Evolutionary conservation across 2,113 vertebrate species (phyloP), one percentile per base, ranked within the genome.

Genomic region (Atlantisia rogersi): DNA sequence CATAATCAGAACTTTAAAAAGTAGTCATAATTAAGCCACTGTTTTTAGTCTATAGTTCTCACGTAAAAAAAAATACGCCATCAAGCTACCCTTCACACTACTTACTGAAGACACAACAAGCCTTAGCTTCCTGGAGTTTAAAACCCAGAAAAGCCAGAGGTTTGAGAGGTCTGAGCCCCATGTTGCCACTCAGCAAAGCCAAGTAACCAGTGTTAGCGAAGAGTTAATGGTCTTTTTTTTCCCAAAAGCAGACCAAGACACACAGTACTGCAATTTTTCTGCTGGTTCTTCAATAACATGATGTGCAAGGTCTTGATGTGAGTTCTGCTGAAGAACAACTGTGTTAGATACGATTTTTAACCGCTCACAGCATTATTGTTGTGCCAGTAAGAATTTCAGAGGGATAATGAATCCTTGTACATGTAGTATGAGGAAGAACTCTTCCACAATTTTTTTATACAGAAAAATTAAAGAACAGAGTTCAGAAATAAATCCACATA

Each of bases 1-100:
- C 0, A 0, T 2, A 71, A 7, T 48, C 4, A 58, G 32, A 46
- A 75, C 62, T n/a, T 24, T 35, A 16, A 31, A 15, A 82, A 40
- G 35, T 40, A 16, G 5, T 46, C 35, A 25, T 15, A 40, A 40
- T 40, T 40, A 40, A 16, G 5, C 42, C 39, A 25, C 13, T 73
- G 19, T 63, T 29, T 70, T 64, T 28, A 37, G n/a, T 28, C 48
- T 11, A 15, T 4, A 52, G n/a, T 42, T 83, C 37, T 69, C 67
- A 76, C 1, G 1, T 79, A 78, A 16, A 86, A 75, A 75, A 2
- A 71, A 86, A 75, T 2, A 71, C 18, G 64, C 52, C 76, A 18
- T 5, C 8, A 42, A 79, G 31, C 31, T 53, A 88, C 67, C 35
- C 26, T 68, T 86, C 78, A 87, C 6, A 16, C 19, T 60, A 13